Base-by-base conservation (phyloP, 2,888 invertebrate species). In the Frankliniella fusca region DNA sequence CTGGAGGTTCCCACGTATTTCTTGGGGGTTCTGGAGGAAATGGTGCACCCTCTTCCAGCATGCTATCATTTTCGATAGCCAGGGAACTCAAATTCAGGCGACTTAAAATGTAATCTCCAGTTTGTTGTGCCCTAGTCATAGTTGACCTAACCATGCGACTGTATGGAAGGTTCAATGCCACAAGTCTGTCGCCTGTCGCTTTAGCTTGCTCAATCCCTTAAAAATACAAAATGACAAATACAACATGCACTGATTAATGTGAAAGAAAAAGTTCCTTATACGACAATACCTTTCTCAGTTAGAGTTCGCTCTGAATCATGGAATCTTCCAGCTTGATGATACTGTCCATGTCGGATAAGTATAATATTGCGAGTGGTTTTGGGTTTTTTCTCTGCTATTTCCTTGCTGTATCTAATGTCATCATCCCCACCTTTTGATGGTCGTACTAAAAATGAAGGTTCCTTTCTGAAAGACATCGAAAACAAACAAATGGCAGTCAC, bases 261-360 rank as follows among this genome's bases (percentile, higher is more conserved):
- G 27, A 27, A 11, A 23, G 12, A 0, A 12, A 23, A 23, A 76
- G 12, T 3, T 23, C 11, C 27, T 11, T 8, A 5, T 23, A 23
- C 3, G 70, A 70, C 10, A 23, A 89, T 89, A 91, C 97, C 97
- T 83, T 97, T 89, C 80, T 92, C 91, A 0, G 98, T 98, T 15
- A 98, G 91, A 82, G 90, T 89, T 86, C 94, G 91, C 38, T 95
- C 93, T 10, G 90, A 89, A 87, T 97, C 97, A 0, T 89, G 91
- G 38, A 38, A 27, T 50, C 89, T 88, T 0, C 95, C 96, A 15
- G 91, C 89, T 70, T 93, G 88, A 86, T 96, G 91, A 87, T 99
- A 99, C 88, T 99, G 98, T 0, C 99, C 99, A 88, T 99, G 99
- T 76, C 99, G 91, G 83, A 99, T 94, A 27, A 99, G 90, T 85